Base-by-base conservation (phyloP, 1,140 invertebrate species). In the Pectinophora gossypiella region DNA sequence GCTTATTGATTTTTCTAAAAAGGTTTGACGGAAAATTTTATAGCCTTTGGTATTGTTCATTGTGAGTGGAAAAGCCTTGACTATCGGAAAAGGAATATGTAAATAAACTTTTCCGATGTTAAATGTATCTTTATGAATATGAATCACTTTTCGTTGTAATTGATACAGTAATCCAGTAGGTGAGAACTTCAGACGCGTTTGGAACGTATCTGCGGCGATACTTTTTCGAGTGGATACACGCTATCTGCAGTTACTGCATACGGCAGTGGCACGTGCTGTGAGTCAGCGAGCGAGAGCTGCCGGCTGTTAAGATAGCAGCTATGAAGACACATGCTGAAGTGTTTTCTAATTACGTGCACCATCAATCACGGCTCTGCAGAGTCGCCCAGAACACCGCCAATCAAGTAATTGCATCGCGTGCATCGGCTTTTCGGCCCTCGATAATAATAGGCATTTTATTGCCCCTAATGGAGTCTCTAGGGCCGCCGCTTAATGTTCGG, bases 391-490 rank as follows among this genome's bases (percentile, higher is more conserved):
- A 76, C 79, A 77, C 78, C 71, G 73, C 81, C 81, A 86, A 86
- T 86, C 83, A 86, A 80, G 81, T 86, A 85, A 86, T 86, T 86
- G 83, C 81, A 85, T 86, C 81, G 83, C 83, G 83, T 86, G 83
- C 83, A 84, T 83, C 77, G 78, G 76, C 79, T 86, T 85, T 86
- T 86, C 74, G 79, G 79, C 78, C 76, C 79, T 85, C 80, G 83
- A 86, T 86, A 86, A 86, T 84, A 84, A 86, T 84, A 86, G 82
- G 76, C 83, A 85, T 86, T 86, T 86, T 85, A 86, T 86, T 85
- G 72, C 77, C 72, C 59, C 64, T 86, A 86, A 86, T 86, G 77
- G 74, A 86, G 77, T 86, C 83, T 86, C 83, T 85, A 85, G 83
- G 83, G 83, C 77, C 76, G 53, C 48, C 67, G 68, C 61, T 66